Evolutionary conservation across 2,888 invertebrate genomes (phyloP), one percentile per base, ranked within the genome.

Genomic region (Athrips mouffetella): DNA sequence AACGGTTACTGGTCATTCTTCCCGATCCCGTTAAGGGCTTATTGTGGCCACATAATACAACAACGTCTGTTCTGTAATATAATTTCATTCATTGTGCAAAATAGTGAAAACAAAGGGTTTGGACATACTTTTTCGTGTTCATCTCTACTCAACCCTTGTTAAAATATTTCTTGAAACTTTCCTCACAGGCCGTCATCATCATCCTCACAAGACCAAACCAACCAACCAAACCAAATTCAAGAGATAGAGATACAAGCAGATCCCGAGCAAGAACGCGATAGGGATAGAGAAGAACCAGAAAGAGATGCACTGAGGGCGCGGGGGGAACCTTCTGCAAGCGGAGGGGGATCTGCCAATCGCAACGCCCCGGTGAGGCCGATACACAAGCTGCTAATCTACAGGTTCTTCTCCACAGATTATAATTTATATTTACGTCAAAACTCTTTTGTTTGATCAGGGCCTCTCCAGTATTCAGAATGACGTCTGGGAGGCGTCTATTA

Each of bases 401-500:
- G 29, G 35, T 46, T 13, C 35, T 1, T 21, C 6, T 11, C 23
- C 11, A 27, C 23, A 25, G 10, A 21, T 13, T 15, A 45, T 1
- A n/a, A 4, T 10, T 15, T 18, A 15, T 33, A 15, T 16, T 15
- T 3, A 2, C 3, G 13, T 33, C 16, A 11, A 33, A 7, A 4
- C n/a, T 18, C 51, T 41, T 62, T 51, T 58, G 62, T 66, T 60
- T 63, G 62, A 63, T 59, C 72, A 82, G 77, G 77, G 73, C 45
- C 57, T 76, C 48, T 70, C 80, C 53, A 76, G 75, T 65, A 80
- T 82, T 48, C 89, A 88, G 57, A 90, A 91, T 54, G 92, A 92
- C 61, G 90, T 92, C 20, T 92, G 92, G 91, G 92, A 92, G 67
- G 92, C 92, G 8, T 80, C 92, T 15, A 91, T 92, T 42, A 91